These are phyloP conservation scores for Drosophila mojavensis DNA, from an alignment of 1,140 invertebrate species.

Conservation along the genomic window DNA sequence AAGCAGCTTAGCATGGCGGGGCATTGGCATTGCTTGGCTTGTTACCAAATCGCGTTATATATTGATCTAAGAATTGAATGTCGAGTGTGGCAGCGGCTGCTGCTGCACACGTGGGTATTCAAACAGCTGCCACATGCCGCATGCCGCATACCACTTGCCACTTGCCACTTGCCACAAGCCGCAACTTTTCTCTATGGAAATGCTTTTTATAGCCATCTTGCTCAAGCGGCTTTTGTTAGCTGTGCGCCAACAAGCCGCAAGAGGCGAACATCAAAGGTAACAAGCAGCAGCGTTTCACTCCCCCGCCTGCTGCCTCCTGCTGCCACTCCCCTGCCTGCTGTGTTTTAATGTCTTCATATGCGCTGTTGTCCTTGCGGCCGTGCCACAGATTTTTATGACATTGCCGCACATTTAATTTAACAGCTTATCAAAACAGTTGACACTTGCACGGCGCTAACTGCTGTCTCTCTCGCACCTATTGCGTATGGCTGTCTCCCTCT, in stretches of 20 bases:
- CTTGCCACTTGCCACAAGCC: neutral
- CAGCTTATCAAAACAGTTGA: conserved; percentile 77
- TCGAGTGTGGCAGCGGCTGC: conserved; percentile 54
- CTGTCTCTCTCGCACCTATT: neutral
- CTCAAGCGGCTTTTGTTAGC: no score
- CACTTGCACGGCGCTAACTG: conserved; percentile 41
- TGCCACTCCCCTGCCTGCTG: neutral
- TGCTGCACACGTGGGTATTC: conserved; percentile 19
- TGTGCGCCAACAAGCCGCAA: neutral
- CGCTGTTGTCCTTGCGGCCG: conserved; percentile 19
- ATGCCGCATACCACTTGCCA: neutral
- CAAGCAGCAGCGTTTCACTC: neutral
- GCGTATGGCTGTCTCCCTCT: neutral
- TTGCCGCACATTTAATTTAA: conserved; percentile 75
- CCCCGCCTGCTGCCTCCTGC: no score
- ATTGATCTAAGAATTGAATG: conserved; percentile 73
- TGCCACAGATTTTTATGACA: conserved; percentile 75
- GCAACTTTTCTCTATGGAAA: conserved; percentile 5
- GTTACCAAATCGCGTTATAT: conserved; percentile 23
- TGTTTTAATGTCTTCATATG: conserved; percentile 24
- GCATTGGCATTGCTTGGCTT: conserved; percentile 3
- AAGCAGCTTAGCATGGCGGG: neutral
- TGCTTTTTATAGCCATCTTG: neutral
- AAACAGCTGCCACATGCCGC: conserved; percentile 1
- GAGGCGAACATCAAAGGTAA: conserved; percentile 7